Conservation (phyloP, 2,888 invertebrate genomes). For the Erynnis tages region DNA sequence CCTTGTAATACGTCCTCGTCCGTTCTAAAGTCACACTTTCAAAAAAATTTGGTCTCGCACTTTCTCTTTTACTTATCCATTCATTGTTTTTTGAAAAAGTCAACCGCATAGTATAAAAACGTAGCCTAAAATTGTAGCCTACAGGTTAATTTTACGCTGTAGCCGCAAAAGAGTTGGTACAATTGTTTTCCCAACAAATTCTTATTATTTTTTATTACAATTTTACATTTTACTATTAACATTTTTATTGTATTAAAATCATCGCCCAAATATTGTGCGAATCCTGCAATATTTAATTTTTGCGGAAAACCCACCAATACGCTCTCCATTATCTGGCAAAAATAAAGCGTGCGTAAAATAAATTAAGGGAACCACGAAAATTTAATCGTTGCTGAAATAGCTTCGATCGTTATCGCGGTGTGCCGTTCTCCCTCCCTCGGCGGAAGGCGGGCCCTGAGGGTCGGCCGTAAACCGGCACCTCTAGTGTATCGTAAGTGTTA, state of each 20-base stretch:
- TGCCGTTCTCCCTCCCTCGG: constrained; percentile 60
- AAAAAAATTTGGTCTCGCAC: constrained; percentile 50
- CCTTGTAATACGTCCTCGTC: constrained; percentile 57
- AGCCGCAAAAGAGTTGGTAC: no score
- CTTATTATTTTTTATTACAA: no score
- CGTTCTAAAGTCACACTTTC: constrained; percentile 61
- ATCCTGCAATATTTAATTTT: no score
- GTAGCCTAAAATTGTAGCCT: no score
- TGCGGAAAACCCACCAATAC: constrained; percentile 28
- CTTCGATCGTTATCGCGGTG: constrained; percentile 56
- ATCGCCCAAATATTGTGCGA: no score
- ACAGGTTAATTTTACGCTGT: no score
- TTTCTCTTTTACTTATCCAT: constrained; percentile 51
- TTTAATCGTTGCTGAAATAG: constrained; percentile 50
- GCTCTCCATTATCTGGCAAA: constrained; percentile 42
- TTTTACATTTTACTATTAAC: no score
- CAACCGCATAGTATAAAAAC: background rate
- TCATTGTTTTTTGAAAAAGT: constrained; percentile 24
- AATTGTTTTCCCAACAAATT: no score
- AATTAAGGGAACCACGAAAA: constrained; percentile 37
- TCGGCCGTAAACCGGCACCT: constrained; percentile 66
- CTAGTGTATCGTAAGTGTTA: constrained; percentile 75
- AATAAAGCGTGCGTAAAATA: constrained; percentile 52
- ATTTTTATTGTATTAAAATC: no score
- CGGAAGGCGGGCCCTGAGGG: constrained; percentile 55